Evolutionary conservation across 2,888 invertebrate species (phyloP), one percentile per base, ranked within the genome.

Genomic region (Netelia inedita): DNA sequence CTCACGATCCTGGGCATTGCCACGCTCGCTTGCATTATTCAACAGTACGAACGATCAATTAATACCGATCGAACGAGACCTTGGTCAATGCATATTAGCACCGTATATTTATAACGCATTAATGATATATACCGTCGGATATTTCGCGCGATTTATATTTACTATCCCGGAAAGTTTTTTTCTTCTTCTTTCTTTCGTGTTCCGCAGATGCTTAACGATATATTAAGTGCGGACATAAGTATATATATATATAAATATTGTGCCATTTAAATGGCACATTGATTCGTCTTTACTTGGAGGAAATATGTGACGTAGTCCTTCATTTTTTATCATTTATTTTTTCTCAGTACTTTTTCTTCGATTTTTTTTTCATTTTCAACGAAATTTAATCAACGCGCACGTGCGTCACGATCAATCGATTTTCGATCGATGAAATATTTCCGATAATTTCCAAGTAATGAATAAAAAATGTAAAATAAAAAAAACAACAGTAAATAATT

Each of bases 151-250:
- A 14, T 10, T 21, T 57, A 41, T 65, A 72, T 76, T 55, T 63
- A 63, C 14, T 19, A 87, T 86, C 82, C 88, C 86, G 88, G 87
- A 88, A 87, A 87, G 85, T 86, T 88, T 85, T 78, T 59, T 73
- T 61, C 59, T 46, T 46, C 46, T 43, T 66, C n/a, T 66, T 43
- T 55, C 71, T n/a, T 55, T 46, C 23, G 23, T 21, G 59, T 57
- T 46, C 14, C 46, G 14, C 46, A 46, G 11, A 46, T 43, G 5
- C 28, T 3, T 35, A 43, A 78, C 41, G 68, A 6, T 43, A 55
- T 46, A 46, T 14, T 46, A 46, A 14, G 46, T 46, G 46, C 10
- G 10, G 10, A 46, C 46, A 11, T 46, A 46, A 46, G 2, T 2
- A 14, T 46, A 14, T 46, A 46, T 28, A 28, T 23, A 23, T 28